Conservation (phyloP, 2,797 vertebrate genomes). For the Alosa sapidissima region DNA sequence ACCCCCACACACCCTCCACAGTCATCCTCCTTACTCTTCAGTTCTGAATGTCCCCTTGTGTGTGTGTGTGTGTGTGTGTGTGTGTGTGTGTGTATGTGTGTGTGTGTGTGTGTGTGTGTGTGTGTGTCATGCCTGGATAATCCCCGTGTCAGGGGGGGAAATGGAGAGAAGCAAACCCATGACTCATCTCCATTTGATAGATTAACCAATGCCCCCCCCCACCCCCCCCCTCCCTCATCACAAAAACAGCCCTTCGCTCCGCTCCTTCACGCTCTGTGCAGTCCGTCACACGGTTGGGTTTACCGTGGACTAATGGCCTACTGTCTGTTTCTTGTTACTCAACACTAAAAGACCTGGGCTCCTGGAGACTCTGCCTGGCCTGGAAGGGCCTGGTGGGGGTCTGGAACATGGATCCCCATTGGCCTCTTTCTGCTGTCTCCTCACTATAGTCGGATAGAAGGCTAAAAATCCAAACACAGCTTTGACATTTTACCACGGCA, state of each 20-base stretch:
- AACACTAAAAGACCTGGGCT: slow-evolving; percentile 58
- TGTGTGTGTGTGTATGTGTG: slow-evolving; percentile 19
- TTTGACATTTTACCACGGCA: not conserved
- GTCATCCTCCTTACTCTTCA: slow-evolving; percentile 33
- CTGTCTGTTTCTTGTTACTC: slow-evolving; percentile 70
- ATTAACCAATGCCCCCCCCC: slow-evolving; percentile 20
- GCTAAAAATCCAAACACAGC: not conserved
- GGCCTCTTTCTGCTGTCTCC: slow-evolving; percentile 45
- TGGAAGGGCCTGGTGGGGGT: slow-evolving; percentile 45
- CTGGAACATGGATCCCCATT: slow-evolving; percentile 38
- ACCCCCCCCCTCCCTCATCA: not conserved
- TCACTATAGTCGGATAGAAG: not conserved
- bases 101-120: not conserved
- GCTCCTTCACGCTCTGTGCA: not conserved
- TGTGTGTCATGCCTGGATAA: slow-evolving; percentile 7
- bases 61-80: slow-evolving; percentile 3
- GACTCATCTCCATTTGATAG: not conserved
- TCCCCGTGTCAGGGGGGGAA: not conserved
- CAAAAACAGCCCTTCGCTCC: not conserved
- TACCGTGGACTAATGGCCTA: slow-evolving; percentile 30
- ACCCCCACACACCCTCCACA: not conserved
- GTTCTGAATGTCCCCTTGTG: slow-evolving; percentile 31
- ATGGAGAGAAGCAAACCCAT: slow-evolving; percentile 18
- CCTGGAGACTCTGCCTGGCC: slow-evolving; percentile 51
- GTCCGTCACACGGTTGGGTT: not conserved